Base-by-base conservation (phyloP, 2,797 vertebrate species). In the Acanthurus tractus region DNA sequence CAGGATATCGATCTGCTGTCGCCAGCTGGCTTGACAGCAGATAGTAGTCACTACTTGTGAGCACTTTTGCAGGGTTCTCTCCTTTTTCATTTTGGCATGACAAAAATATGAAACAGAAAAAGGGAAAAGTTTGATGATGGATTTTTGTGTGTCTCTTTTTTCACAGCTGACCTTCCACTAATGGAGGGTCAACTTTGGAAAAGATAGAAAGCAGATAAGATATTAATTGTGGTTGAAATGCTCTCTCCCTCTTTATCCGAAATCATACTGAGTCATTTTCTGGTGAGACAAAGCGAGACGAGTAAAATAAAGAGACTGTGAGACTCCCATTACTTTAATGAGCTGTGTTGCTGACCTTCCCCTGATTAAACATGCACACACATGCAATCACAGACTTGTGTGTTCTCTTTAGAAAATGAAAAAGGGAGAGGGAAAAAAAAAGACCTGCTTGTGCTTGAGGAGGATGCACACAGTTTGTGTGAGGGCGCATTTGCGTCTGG, bases 241-340 rank as follows among this genome's bases (percentile, higher is more conserved):
- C 29, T 64, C 67, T 62, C 42, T 34, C 6, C 29, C 29, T 34
- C 29, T 34, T 6, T 34, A 34, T 22, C 46, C 17, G 48, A 25
- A 70, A 44, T 65, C 48, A 44, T 9, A 63, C 58, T 44, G 71
- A 63, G 74, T 72, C 76, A 76, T 87, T 77, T 80, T 86, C 68
- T 66, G 23, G 62, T 86, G 75, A 85, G 72, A 72, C 64, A 52
- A 80, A 85, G 25, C 25, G 25, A 74, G 77, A 77, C 74, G 46
- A 63, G 74, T 49, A 29, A 84, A 76, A 80, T 86, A 71, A 77
- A 79, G 72, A 86, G 40, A 65, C 67, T 63, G 62, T 53, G 63
- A 65, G 64, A 57, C 63, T 86, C 63, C 72, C 86, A 88, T 86
- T 88, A 81, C 81, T 80, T 83, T 89, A 90, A 93, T 88, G 89